phyloP scores from a whole-genome alignment of 2,797 vertebrate species.

The Myripristis murdjan region DNA sequence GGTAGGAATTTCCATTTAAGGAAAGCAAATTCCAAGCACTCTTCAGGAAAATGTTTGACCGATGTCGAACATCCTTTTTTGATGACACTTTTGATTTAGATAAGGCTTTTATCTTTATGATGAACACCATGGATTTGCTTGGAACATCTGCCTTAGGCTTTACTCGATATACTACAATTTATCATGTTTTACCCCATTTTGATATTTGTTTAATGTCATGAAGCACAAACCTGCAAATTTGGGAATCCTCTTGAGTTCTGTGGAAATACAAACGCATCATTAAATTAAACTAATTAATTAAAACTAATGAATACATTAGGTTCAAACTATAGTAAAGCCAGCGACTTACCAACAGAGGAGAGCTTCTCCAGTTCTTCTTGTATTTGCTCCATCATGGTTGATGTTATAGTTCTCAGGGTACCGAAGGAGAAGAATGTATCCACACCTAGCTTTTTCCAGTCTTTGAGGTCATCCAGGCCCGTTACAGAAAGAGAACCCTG shows the following conservation, averaged over 20 bases:
- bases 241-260: slow-evolving; percentile 75
- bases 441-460: slow-evolving; percentile 30
- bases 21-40: no score
- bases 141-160: no score
- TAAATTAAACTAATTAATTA: fast-evolving
- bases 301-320: background rate
- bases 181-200: no score
- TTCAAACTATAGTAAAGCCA: no score
- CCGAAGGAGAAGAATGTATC: slow-evolving; percentile 59
- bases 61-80: no score
- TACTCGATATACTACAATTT: no score
- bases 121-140: no score
- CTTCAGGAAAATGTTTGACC: no score
- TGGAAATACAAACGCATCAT: slow-evolving; percentile 4
- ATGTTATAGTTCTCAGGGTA: slow-evolving; percentile 40
- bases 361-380: slow-evolving; percentile 64
- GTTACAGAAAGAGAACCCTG: slow-evolving; percentile 11
- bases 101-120: no score
- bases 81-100: no score
- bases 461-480: background rate
- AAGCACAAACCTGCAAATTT: slow-evolving; percentile 72
- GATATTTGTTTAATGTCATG: background rate
- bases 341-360: slow-evolving; percentile 60
- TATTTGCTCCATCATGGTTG: slow-evolving; percentile 62
- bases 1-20: no score